Base-by-base conservation (phyloP, 2,113 vertebrate species). In the Cynocephalus volans region DNA sequence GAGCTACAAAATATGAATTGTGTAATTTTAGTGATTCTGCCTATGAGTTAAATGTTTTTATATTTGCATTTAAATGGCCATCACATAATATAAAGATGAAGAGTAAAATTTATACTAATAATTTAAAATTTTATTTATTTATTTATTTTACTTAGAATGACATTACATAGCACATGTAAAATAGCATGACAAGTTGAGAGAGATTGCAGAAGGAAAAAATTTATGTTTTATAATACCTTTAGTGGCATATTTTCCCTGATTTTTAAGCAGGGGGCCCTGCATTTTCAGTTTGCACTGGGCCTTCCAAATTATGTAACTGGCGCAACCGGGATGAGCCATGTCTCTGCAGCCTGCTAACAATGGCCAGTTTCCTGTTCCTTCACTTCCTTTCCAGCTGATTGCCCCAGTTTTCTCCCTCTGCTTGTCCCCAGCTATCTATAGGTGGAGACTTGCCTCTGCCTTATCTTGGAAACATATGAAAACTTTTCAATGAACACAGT, bases 31-130 rank as follows among this genome's bases (percentile, higher is more conserved):
- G 50, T 21, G 28, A 69, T 52, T 77, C 64, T 88, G 72, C n/a
- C 31, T 87, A 13, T 64, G 62, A 92, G 13, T 64, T 90, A 90
- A 85, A 50, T 88, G 62, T 54, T 93, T 93, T 88, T 54, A 41
- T 81, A 76, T 94, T 91, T 97, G 33, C 77, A 88, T 88, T 94
- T 93, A 82, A 54, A 91, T 83, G 62, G 33, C 36, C 36, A 82
- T 41, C 28, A 56, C 41, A 67, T 28, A 86, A 84, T 80, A 79
- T 26, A 89, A 94, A 85, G 65, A 85, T 88, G n/a, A 91, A 69
- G 56, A 83, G 45, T 79, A 96, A 95, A 95, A 79, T 62, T 26
- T 26, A 84, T 73, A 90, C 56, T 84, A 87, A 70, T 88, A 88
- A 82, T 73, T 88, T n/a, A 81, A 85, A 83, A 33, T 12, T 28